Evolutionary conservation across 1,140 invertebrate genomes (phyloP), one percentile per base, ranked within the genome.

Genomic region (Drosophila ogumai): DNA sequence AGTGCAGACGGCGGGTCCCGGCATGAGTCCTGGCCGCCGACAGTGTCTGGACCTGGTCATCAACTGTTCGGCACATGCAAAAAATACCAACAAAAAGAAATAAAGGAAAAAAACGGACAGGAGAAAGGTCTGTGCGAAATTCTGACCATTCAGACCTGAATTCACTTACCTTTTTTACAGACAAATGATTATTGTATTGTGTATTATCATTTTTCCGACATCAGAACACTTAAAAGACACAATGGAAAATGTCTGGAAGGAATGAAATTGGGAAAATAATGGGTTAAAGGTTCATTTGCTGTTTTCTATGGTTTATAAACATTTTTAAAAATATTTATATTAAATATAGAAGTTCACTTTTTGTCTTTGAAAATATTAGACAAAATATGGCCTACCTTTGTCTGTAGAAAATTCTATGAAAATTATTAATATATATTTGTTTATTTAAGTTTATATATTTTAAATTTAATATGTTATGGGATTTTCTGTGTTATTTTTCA

Each of bases 61-160:
- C 43, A 58, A 54, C 75, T 28, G 69, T 52, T 54, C 47, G 47
- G 64, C 50, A 59, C 38, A 67, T 75, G 72, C 47, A 76, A 58
- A 66, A 75, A 75, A 74, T 38, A 49, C 6, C 40, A 38, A 44
- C 13, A 22, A 22, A 19, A 65, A 66, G 2, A 19, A 50, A 69
- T 34, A 22, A 3, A 41, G 38, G n/a, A 25, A 13, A 15, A 52
- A 31, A 38, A 17, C 15, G n/a, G n/a, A 9, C 3, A 57, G 36
- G 25, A 54, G 55, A n/a, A 15, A 43, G 41, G 38, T 38, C 65
- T 40, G 66, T 7, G 10, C 10, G 66, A 34, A 41, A 19, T 49
- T 40, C 34, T 34, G 31, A 13, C 25, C 28, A 34, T 38, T 38
- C 50, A 38, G 12, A n/a, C 8, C 19, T 13, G 65, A 13, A 34